Conservation (phyloP, 2,888 invertebrate genomes). For the Chirona hameri region DNA sequence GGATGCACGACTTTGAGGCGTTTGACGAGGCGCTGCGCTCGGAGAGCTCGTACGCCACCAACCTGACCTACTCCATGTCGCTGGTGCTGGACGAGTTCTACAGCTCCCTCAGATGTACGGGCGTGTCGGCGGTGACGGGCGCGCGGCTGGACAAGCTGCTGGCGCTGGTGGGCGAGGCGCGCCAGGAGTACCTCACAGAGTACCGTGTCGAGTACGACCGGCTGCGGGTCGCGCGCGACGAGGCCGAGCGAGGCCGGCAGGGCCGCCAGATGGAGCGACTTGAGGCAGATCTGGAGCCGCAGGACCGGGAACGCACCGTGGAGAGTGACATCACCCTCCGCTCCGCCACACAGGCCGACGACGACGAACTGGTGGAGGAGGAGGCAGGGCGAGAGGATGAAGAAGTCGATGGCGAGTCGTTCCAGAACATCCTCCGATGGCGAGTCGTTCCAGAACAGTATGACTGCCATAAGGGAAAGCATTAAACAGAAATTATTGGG, state of each 20-base stretch:
- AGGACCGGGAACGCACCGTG: not conserved
- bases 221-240: slow-evolving; percentile 35
- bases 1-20: slow-evolving; percentile 95
- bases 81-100: slow-evolving; percentile 95
- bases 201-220: slow-evolving; percentile 40
- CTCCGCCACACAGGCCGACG: not conserved
- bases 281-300: slow-evolving; percentile 1
- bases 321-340: not conserved
- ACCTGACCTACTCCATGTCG: slow-evolving; percentile 86
- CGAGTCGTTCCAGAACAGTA: slow-evolving; percentile 1
- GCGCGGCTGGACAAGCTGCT: slow-evolving; percentile 78
- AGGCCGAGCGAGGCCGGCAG: slow-evolving; percentile 30
- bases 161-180: slow-evolving; percentile 69
- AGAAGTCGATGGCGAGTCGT: no score
- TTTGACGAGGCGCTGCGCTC: slow-evolving; percentile 84
- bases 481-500: no score
- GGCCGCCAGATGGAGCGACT: not conserved
- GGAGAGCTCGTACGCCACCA: slow-evolving; percentile 76
- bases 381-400: not conserved
- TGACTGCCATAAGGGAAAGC: no score
- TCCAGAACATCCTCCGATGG: no score
- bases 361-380: no score
- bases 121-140: slow-evolving; percentile 85
- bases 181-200: slow-evolving; percentile 68
- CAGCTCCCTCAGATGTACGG: slow-evolving; percentile 74